Evolutionary conservation across 2,113 vertebrate genomes (phyloP), one percentile per base, ranked within the genome.

Genomic region (Hylia prasina): DNA sequence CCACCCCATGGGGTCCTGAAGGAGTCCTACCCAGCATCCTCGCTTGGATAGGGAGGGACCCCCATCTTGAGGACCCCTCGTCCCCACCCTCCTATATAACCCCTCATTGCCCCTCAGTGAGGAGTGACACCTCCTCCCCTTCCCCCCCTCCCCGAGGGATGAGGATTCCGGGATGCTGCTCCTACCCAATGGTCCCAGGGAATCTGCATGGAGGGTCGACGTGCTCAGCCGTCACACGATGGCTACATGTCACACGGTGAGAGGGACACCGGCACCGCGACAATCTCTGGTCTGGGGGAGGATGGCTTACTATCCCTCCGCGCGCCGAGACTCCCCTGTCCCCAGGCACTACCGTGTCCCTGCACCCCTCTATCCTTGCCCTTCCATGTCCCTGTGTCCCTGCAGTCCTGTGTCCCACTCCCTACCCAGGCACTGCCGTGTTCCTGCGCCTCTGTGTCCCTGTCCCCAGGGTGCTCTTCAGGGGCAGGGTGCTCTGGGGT

Each of bases 141-240:
- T 7, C 1, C 5, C 14, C 16, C 7, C 9, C 7, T 4, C 5
- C 7, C 1, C 2, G 10, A 31, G 48, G 24, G 15, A 40, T 18
- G 15, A 7, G n/a, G 31, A 44, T 44, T 60, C 24, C 7, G 21
- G 45, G 45, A 31, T 44, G 42, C 42, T 23, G 28, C 30, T 22
- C 40, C 42, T 48, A 27, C 12, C 40, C 30, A 47, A 9, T 6
- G 25, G 47, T 30, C 63, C 48, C 56, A 31, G 35, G 35, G 25
- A 82, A 63, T 68, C 54, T 15, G 18, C 15, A 9, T 2, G 40
- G 50, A 53, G 48, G 48, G 44, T 61, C 12, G 9, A 23, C 30
- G 5, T 35, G 25, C 44, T 61, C 63, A 53, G 61, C 61, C n/a
- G 16, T 61, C 61, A 47, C 25, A 61, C 30, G 47, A 68, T 8